phyloP scores from a whole-genome alignment of 2,797 vertebrate species.

The Amphiprion clarkii region DNA sequence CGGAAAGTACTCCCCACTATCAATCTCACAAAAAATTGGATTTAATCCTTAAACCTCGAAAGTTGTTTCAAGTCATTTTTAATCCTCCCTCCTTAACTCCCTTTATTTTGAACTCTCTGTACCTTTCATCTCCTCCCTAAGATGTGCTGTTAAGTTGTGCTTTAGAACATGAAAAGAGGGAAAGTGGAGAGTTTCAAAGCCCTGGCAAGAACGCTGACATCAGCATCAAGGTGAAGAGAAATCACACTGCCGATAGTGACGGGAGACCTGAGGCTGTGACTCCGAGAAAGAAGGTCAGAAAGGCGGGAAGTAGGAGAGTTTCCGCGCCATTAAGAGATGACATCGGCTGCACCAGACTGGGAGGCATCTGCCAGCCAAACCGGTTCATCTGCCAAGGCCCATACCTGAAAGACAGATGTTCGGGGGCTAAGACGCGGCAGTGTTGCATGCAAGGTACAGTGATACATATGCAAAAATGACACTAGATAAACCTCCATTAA shows the following conservation, averaged over 20 bases:
- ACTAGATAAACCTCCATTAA: not conserved
- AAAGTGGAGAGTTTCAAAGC: slow-evolving; percentile 23
- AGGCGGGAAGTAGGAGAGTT: slow-evolving; percentile 30
- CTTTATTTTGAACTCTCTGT: slow-evolving; percentile 10
- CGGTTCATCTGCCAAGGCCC: slow-evolving; percentile 68
- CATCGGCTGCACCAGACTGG: slow-evolving; percentile 53
- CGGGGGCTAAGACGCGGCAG: slow-evolving; percentile 28
- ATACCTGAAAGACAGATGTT: slow-evolving; percentile 70
- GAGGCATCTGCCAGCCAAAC: slow-evolving; percentile 70
- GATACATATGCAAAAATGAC: not conserved
- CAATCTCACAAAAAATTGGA: slow-evolving; percentile 10
- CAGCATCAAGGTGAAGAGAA: slow-evolving; percentile 42
- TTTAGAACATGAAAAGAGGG: slow-evolving; percentile 47
- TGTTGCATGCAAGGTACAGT: slow-evolving; percentile 73
- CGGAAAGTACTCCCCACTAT: slow-evolving; percentile 2
- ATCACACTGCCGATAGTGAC: slow-evolving; percentile 24
- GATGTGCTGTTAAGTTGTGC: slow-evolving; percentile 52
- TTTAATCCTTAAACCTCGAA: slow-evolving; percentile 14
- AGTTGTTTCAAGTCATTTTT: slow-evolving; percentile 7
- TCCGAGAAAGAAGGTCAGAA: slow-evolving; percentile 41
- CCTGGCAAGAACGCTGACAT: slow-evolving; percentile 13
- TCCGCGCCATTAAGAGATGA: slow-evolving; percentile 26
- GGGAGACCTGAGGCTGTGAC: slow-evolving; percentile 4
- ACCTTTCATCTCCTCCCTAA: slow-evolving; percentile 37
- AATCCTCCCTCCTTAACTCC: slow-evolving; percentile 11